Base-by-base conservation (phyloP, 2,797 vertebrate species). In the Synanceia verrucosa region DNA sequence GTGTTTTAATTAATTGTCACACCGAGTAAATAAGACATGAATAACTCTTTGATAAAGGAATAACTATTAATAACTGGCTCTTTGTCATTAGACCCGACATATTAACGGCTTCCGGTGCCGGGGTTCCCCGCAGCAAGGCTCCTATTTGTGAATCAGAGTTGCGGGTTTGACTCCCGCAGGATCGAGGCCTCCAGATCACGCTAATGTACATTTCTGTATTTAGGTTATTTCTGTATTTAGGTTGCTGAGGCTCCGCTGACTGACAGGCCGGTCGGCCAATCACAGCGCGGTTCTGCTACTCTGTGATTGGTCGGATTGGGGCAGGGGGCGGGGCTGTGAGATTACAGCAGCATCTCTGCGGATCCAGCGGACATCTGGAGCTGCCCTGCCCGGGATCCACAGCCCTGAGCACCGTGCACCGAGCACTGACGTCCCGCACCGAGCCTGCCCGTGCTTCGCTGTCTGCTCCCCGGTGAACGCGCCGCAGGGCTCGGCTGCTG, bases 361-460 rank as follows among this genome's bases (percentile, higher is more conserved):
- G 84, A 88, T 76, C 75, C 87, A 78, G 77, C 79, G 73, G 86
- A 84, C 90, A 90, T 88, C 89, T 89, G 86, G 85, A 84, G 71
- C 79, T 75, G 81, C 78, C 41, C 79, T 62, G 34, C 70, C 73
- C 56, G 83, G 65, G 78, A 76, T 50, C 14, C 72, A 33, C 18
- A 60, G 26, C 64, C 19, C 41, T 29, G 43, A 76, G 65, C 66
- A 19, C 65, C 14, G 6, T 26, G 8, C 65, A 11, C 65, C 14
- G 6, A 29, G 8, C 65, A 11, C 53, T 33, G 66, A 61, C 57
- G 19, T 3, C 52, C 66, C 50, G 63, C 69, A 4, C 65, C 23
- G 31, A 59, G 2, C 19, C 65, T 1, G 37, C 10, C 56, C 33
- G 48, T 5, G 19, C 6, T 1, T 1, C 8, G 24, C 36, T 0